These are phyloP conservation scores for Coccyzus lansbergi DNA, from an alignment of 2,797 vertebrate species.

Conservation along the genomic window DNA sequence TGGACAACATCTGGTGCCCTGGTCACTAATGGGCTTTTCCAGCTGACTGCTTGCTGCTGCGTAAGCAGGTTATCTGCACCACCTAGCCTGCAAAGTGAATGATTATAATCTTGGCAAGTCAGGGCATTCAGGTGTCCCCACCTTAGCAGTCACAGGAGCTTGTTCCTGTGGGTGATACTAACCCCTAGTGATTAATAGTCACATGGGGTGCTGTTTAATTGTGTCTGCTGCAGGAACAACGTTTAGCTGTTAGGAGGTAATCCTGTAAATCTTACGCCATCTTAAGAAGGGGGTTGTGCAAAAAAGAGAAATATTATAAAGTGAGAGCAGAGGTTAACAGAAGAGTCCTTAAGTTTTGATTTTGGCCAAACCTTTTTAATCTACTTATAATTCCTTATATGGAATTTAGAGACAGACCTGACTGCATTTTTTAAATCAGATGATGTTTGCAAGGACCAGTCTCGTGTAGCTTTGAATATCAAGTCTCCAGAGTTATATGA, in stretches of 20 bases:
- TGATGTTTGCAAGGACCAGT: not conserved
- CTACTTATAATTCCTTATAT: fast-evolving
- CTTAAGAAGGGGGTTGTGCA: not conserved
- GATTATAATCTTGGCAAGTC: constrained; percentile 16
- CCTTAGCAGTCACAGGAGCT: not conserved
- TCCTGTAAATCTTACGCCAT: not conserved
- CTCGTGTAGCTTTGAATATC: not conserved
- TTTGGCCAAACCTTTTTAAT: not conserved
- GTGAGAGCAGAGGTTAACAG: not conserved
- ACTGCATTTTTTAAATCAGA: not conserved
- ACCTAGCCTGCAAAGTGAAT: not conserved
- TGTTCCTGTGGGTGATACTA: not conserved
- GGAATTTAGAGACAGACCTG: not conserved
- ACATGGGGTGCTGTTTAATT: not conserved
- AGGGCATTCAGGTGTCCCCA: not conserved
- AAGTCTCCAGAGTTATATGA: not conserved
- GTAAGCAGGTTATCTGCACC: not conserved
- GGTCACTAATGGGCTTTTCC: not conserved
- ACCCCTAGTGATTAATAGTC: not conserved
- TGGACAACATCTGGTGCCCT: not conserved
- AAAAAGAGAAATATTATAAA: not conserved
- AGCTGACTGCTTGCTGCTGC: not conserved
- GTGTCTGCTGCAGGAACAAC: not conserved
- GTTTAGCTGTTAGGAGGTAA: not conserved
- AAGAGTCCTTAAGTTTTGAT: not conserved